Percentiles rank a stretch among this genome's conserved stretches.
Evolutionary conservation across 2,888 invertebrate genomes (phyloP).

Genomic region (Netelia virgata): DNA sequence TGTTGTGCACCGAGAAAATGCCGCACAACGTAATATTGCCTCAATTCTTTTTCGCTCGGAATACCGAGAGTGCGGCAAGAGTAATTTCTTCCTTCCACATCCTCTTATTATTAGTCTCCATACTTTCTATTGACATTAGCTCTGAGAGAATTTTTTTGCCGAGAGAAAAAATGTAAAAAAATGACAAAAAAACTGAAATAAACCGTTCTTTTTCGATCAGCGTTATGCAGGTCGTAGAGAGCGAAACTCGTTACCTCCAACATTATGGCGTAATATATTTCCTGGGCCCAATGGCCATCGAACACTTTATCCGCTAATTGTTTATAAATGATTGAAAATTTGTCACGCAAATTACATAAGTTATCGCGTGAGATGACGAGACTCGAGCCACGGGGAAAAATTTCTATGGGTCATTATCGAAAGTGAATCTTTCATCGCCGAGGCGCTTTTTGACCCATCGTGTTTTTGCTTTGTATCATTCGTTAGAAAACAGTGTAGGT

Average conservation of each 20-base stretch:
- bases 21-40: constrained; percentile 36
- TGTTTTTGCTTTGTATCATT: background rate
- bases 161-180: constrained; percentile 16
- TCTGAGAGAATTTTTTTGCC: constrained; percentile 13
- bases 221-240: too few species aligned
- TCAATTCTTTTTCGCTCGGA: constrained; percentile 54
- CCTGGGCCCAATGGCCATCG: too few species aligned
- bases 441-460: background rate
- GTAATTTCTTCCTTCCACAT: constrained; percentile 1
- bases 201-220: too few species aligned
- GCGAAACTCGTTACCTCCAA: too few species aligned
- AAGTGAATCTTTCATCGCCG: constrained; percentile 29
- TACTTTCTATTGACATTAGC: constrained; percentile 32
- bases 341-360: background rate
- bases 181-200: background rate
- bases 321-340: background rate
- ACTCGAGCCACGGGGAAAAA: constrained; percentile 4
- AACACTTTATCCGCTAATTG: too few species aligned
- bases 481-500: constrained; percentile 32
- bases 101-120: constrained; percentile 13
- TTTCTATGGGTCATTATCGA: constrained; percentile 30
- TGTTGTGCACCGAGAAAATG: constrained; percentile 1
- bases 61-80: constrained; percentile 13
- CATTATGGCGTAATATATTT: too few species aligned
- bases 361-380: background rate